Evolutionary conservation across 2,797 vertebrate species (phyloP).

Genomic region (Trematocara caparti): DNA sequence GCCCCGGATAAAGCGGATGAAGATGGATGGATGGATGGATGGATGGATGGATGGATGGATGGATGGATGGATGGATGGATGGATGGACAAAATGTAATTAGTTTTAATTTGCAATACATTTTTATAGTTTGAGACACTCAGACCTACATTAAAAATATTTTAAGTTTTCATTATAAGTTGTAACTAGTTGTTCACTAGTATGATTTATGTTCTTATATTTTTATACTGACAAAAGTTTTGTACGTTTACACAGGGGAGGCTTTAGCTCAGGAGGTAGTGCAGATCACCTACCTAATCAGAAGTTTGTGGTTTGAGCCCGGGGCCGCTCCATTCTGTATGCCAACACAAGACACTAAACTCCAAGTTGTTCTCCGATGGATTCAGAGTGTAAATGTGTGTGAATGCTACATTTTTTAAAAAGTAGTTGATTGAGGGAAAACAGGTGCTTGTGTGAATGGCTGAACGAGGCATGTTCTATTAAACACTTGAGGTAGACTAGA

Average conservation of each 20-base stretch:
- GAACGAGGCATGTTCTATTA: background rate
- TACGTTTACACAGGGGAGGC: rapidly evolving
- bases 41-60: no score
- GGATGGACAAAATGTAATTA: background rate
- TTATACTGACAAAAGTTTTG: background rate
- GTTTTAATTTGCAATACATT: background rate
- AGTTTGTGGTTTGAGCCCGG: rapidly evolving
- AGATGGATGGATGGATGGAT: background rate
- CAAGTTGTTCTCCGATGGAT: background rate
- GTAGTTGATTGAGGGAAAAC: background rate
- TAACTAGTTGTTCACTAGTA: background rate
- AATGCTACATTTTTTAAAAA: background rate
- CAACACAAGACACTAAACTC: background rate
- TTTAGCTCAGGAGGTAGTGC: background rate
- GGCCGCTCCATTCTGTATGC: background rate
- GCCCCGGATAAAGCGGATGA: rapidly evolving
- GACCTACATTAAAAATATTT: background rate
- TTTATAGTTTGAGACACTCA: background rate
- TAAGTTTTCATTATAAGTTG: background rate
- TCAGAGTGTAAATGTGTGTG: background rate
- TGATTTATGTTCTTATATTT: background rate
- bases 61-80: no score
- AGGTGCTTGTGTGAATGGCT: background rate
- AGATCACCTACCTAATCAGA: background rate
- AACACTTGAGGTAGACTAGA: background rate